Evolutionary conservation across 2,888 invertebrate species (phyloP).

Genomic region (Polylopha cassiicola): DNA sequence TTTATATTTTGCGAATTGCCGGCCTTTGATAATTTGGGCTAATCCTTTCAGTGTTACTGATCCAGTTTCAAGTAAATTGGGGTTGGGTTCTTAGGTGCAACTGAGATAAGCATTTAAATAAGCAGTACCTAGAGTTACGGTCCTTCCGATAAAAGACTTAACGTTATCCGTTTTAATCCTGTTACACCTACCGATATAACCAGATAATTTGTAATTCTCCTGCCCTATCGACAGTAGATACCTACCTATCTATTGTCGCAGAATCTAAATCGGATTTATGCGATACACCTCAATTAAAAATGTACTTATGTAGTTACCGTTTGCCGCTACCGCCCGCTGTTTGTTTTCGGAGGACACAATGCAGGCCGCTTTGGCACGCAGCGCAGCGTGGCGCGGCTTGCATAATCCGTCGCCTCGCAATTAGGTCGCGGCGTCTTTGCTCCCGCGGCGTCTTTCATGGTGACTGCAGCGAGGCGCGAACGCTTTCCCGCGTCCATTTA

Average conservation of each 20-base stretch:
- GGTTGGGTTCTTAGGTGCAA: too few species aligned
- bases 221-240: too few species aligned
- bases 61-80: too few species aligned
- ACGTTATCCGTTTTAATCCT: too few species aligned
- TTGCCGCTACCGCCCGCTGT: slow-evolving; percentile 51
- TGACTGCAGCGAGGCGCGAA: slow-evolving; percentile 72
- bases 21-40: slow-evolving; percentile 1
- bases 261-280: slow-evolving; percentile 16
- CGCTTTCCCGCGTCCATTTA: slow-evolving; percentile 58
- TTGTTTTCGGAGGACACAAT: slow-evolving; percentile 56
- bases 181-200: too few species aligned
- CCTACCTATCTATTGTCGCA: not conserved
- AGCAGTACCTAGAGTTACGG: too few species aligned
- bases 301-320: slow-evolving; percentile 13
- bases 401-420: slow-evolving; percentile 61
- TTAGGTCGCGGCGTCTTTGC: slow-evolving; percentile 55
- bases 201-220: too few species aligned
- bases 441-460: slow-evolving; percentile 45
- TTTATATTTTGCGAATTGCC: not conserved
- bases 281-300: slow-evolving; percentile 15
- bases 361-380: slow-evolving; percentile 48
- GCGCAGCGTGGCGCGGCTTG: slow-evolving; percentile 54
- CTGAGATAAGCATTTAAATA: too few species aligned
- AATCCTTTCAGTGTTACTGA: too few species aligned
- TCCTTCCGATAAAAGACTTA: too few species aligned